Conservation (phyloP, 2,113 vertebrate genomes). For the Megaleporinus macrocephalus region DNA sequence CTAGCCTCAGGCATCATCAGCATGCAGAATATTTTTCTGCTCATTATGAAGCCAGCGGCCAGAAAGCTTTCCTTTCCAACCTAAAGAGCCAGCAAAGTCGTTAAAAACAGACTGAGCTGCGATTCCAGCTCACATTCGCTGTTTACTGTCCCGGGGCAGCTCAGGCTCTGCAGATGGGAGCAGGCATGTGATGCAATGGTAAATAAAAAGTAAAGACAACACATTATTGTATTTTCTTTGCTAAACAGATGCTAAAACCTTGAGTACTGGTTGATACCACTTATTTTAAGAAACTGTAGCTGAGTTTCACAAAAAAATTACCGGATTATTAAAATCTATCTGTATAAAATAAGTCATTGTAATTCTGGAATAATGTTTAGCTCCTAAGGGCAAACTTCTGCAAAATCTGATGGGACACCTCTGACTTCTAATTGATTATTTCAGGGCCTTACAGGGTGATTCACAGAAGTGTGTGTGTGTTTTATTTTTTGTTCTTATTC, state of each 20-base stretch:
- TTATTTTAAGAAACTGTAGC: too few relatives aligned
- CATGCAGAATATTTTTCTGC: slow-evolving; percentile 31
- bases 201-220: not conserved
- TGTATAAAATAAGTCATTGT: too few relatives aligned
- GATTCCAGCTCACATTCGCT: not conserved
- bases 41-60: slow-evolving; percentile 37
- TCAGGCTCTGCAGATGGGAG: not conserved
- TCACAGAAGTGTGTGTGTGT: too few relatives aligned
- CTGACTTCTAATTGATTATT: too few relatives aligned
- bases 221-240: not conserved
- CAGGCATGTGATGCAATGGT: not conserved
- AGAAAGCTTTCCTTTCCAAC: slow-evolving; percentile 19
- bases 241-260: not conserved
- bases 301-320: too few relatives aligned
- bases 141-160: not conserved
- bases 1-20: slow-evolving; percentile 45
- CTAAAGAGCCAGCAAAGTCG: slow-evolving; percentile 22
- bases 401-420: too few relatives aligned
- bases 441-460: too few relatives aligned
- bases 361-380: too few relatives aligned
- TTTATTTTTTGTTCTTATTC: too few relatives aligned
- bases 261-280: not conserved
- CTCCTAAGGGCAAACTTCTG: too few relatives aligned
- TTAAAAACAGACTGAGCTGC: slow-evolving; percentile 16
- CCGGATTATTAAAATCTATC: too few relatives aligned